A percentile compares a stretch with the other conserved stretches of the same genome.
phyloP scores from a whole-genome alignment of 1,140 invertebrate genomes.

The Cotesia vestalis region DNA sequence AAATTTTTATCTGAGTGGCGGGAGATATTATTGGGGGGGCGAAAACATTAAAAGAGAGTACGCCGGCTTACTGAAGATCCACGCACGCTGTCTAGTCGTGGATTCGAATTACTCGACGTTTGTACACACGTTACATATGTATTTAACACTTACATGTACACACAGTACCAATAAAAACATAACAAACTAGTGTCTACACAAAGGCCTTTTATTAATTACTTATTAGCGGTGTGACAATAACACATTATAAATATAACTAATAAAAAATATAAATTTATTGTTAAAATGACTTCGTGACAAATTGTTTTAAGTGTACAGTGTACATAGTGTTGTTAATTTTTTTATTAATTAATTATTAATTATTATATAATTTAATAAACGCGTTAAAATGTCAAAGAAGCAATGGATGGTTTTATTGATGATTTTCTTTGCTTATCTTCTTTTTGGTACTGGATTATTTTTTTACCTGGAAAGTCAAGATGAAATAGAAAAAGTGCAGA shows the following conservation, averaged over 20 bases:
- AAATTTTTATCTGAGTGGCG: not conserved
- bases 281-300: conserved; percentile 53
- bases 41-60: conserved; percentile 27
- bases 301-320: not conserved
- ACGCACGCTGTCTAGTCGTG: conserved; percentile 15
- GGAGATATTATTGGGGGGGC: conserved; percentile 10
- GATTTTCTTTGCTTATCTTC: conserved; percentile 78
- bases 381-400: conserved; percentile 77
- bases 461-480: conserved; percentile 78
- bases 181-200: not conserved
- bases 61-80: conserved; percentile 9
- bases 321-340: not conserved
- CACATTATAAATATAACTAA: not conserved
- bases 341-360: not conserved
- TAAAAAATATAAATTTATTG: not conserved
- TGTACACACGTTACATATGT: not conserved
- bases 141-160: not conserved
- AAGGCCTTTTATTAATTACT: not conserved
- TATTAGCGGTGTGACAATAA: not conserved
- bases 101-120: conserved; percentile 6
- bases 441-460: conserved; percentile 81
- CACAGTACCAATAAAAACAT: not conserved
- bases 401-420: conserved; percentile 80
- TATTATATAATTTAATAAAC: not conserved
- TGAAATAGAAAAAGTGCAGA: conserved; percentile 69